Evolutionary conservation across 2,888 invertebrate species (phyloP).

Genomic region (Brachynemurus nebulosus): DNA sequence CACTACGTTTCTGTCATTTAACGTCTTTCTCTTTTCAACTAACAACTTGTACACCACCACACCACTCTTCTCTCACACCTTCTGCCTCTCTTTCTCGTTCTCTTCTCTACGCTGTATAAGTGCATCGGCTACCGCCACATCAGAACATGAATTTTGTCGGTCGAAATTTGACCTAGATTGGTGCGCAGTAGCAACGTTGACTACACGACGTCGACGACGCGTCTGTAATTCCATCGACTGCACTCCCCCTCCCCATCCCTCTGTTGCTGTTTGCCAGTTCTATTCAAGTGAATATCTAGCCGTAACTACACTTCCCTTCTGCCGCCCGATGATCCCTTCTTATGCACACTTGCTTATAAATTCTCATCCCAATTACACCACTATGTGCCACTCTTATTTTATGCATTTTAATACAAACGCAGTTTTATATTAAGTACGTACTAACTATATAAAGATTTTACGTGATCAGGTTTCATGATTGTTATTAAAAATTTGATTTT

Average conservation of each 20-base stretch:
- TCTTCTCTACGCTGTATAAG: not conserved
- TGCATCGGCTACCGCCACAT: not conserved
- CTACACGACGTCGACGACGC: not conserved
- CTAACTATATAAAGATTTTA: not conserved
- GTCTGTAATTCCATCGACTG: not conserved
- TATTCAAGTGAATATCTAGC: constrained; percentile 1
- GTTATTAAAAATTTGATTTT: not conserved
- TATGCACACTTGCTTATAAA: not conserved
- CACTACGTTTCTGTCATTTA: not conserved
- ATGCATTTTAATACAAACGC: constrained; percentile 1
- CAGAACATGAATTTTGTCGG: constrained; percentile 5
- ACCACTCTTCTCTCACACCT: not conserved
- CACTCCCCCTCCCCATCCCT: not conserved
- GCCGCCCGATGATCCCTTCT: not conserved
- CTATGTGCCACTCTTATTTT: not conserved
- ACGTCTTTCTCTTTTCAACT: not conserved
- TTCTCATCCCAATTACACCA: not conserved
- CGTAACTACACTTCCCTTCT: not conserved
- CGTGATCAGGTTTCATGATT: constrained; percentile 1
- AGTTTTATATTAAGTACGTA: constrained; percentile 1
- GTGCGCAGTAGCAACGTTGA: constrained; percentile 1
- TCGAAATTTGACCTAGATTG: constrained; percentile 7
- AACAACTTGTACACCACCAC: not conserved
- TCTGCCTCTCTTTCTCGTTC: not conserved
- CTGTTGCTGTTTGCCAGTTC: not conserved